These are phyloP conservation scores for Empis stercorea DNA, from an alignment of 2,888 invertebrate species.

Conservation along the genomic window DNA sequence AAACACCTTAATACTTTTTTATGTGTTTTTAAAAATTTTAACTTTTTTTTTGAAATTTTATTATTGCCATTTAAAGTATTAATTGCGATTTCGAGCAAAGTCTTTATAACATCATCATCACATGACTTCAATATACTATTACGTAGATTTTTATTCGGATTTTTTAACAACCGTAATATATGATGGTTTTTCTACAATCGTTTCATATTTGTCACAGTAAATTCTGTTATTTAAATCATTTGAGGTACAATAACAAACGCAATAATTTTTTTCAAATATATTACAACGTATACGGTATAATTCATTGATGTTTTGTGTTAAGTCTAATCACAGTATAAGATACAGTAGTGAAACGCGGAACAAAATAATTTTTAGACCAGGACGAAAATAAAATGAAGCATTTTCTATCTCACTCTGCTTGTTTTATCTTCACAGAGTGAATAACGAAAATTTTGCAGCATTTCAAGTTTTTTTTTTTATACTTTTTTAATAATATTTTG, in stretches of 20 bases:
- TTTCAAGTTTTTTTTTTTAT: no score
- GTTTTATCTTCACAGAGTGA: no score
- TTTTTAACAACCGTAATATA: not conserved
- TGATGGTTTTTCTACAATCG: not conserved
- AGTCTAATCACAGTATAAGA: slow-evolving; percentile 5
- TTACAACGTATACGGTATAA: slow-evolving; percentile 2
- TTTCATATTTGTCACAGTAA: not conserved
- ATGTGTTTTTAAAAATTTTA: not conserved
- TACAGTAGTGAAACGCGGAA: no score
- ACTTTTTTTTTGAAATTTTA: not conserved
- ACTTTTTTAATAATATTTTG: no score
- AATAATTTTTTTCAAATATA: slow-evolving; percentile 6
- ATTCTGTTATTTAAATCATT: not conserved
- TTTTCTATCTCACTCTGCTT: no score
- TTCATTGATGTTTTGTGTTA: slow-evolving; percentile 2
- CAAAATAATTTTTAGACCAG: no score
- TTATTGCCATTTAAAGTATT: not conserved
- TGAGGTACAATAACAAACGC: not conserved
- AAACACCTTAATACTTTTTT: not conserved
- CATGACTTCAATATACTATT: not conserved
- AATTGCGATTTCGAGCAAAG: not conserved
- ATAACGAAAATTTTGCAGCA: no score
- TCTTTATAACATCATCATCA: not conserved
- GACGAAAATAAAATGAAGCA: no score
- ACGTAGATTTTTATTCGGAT: not conserved